phyloP scores from a whole-genome alignment of 2,888 invertebrate genomes.

The Petrolisthes cinctipes region DNA sequence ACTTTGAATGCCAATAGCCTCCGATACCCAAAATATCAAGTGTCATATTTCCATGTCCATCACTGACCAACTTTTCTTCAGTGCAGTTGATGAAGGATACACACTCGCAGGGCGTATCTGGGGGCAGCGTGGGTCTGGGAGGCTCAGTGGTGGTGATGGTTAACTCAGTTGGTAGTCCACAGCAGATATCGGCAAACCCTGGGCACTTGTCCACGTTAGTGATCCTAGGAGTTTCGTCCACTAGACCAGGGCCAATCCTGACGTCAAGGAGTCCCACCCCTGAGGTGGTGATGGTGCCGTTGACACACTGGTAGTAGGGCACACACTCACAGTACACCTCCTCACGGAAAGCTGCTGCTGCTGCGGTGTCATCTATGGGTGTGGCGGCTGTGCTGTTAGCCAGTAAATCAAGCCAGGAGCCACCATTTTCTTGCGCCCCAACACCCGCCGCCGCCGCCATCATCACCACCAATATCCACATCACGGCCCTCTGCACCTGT shows the following conservation, averaged over 20 bases:
- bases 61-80: constrained; percentile 28
- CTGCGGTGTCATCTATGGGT: background rate
- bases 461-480: background rate
- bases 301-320: constrained; percentile 55
- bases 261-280: constrained; percentile 30
- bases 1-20: constrained; percentile 35
- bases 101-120: constrained; percentile 54
- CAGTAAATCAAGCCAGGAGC: background rate
- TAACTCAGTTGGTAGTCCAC: constrained; percentile 9
- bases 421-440: background rate
- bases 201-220: constrained; percentile 46
- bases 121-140: constrained; percentile 28
- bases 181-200: constrained; percentile 37
- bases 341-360: background rate
- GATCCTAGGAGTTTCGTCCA: background rate
- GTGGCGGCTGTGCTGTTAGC: background rate
- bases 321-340: constrained; percentile 65
- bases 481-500: too few relatives aligned
- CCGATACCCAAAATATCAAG: constrained; percentile 28
- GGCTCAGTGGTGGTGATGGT: background rate
- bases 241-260: background rate
- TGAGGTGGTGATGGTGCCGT: constrained; percentile 43
- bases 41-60: constrained; percentile 38
- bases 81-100: constrained; percentile 49
- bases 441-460: background rate